Conservation (phyloP, 2,797 vertebrate genomes). For the Phoebastria nigripes region DNA sequence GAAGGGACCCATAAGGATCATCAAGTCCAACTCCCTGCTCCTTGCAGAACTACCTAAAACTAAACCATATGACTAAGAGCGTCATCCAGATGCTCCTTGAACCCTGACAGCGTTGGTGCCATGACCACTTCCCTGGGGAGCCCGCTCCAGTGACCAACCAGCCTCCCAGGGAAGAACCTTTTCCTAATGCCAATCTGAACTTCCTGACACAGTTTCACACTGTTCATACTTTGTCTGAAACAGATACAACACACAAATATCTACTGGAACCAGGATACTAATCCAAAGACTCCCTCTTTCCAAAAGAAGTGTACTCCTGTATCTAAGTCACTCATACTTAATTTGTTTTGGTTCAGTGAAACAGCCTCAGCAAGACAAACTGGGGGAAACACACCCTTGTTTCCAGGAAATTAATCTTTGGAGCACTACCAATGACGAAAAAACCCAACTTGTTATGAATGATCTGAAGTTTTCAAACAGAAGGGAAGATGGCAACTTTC, state of each 20-base stretch:
- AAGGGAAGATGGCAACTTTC: background rate
- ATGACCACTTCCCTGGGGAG: background rate
- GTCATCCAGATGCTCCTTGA: background rate
- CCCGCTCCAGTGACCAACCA: background rate
- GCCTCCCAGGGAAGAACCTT: background rate
- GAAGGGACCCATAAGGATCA: background rate
- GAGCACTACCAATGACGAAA: background rate
- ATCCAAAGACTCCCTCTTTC: background rate
- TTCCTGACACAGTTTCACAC: background rate
- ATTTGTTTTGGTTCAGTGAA: background rate
- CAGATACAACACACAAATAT: background rate
- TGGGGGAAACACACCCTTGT: background rate
- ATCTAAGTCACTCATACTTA: background rate
- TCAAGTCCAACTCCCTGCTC: background rate
- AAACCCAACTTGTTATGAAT: background rate
- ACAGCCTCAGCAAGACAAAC: background rate
- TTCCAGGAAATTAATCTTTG: background rate
- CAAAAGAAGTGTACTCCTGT: background rate
- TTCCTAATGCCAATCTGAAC: background rate
- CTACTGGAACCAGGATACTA: background rate
- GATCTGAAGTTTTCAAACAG: background rate
- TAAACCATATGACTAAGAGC: background rate
- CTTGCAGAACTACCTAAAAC: background rate
- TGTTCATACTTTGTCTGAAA: background rate
- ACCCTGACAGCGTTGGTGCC: background rate